Conservation (phyloP, 1,140 invertebrate species). For the Nylanderia fulva region DNA sequence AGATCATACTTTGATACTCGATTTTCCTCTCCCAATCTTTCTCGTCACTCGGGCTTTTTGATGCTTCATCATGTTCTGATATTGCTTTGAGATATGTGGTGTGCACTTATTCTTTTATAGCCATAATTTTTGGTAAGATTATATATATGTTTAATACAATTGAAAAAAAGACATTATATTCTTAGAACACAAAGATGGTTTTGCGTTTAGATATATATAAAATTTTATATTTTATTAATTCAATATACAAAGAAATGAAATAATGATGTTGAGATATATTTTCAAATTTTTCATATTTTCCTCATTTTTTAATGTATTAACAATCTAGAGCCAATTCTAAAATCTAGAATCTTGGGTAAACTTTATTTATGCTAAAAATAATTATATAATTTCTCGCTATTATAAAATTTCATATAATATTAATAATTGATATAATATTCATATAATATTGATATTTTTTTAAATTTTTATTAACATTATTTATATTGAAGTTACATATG, state of each 20-base stretch:
- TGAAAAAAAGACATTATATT: not conserved
- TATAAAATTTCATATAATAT: not conserved
- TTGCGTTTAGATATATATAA: not conserved
- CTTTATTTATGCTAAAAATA: not conserved
- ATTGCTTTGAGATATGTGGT: not conserved
- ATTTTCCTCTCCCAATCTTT: not conserved
- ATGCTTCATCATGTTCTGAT: not conserved
- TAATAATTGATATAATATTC: too few species aligned
- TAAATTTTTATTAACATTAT: not conserved
- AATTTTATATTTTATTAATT: slow-evolving; percentile 7
- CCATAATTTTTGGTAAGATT: not conserved
- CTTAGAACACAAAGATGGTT: not conserved
- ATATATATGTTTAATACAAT: not conserved
- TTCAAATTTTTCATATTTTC: not conserved
- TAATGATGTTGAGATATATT: not conserved
- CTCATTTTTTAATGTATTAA: not conserved
- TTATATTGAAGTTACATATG: not conserved
- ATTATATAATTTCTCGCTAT: slow-evolving; percentile 5
- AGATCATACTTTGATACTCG: slow-evolving; percentile 4
- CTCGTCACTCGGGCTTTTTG: not conserved
- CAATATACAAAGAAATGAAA: not conserved
- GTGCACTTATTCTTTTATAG: not conserved
- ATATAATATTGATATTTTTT: slow-evolving; percentile 4
- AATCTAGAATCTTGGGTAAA: too few species aligned
- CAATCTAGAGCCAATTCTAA: not conserved